Conservation (phyloP, 2,888 invertebrate genomes). For the Drosophila paranaensis region DNA sequence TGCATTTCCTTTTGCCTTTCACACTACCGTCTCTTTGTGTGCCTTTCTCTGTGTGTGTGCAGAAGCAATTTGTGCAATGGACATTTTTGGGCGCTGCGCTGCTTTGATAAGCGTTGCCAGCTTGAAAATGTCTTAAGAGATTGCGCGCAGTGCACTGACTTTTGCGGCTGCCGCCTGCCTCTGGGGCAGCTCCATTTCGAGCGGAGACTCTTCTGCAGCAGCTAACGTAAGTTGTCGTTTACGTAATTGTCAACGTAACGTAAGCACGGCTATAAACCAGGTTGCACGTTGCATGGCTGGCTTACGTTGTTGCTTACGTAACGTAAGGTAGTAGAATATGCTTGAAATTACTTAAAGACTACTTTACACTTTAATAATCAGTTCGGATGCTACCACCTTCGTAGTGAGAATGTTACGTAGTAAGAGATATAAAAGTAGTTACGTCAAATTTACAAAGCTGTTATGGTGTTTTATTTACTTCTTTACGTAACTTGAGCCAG, state of each 20-base stretch:
- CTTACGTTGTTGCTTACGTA: neutral
- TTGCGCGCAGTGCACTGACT: conserved; percentile 73
- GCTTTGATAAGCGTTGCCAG: conserved; percentile 73
- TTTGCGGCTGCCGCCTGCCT: conserved; percentile 48
- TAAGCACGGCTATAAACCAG: neutral
- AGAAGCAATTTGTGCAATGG: conserved; percentile 76
- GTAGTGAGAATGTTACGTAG: no score
- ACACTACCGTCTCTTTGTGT: neutral
- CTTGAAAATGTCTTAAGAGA: conserved; percentile 76
- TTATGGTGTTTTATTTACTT: no score
- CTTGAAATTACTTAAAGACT: no score
- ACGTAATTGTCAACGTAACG: conserved; percentile 2
- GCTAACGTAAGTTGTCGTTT: neutral
- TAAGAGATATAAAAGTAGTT: no score
- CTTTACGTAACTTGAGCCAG: no score
- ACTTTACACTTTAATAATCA: no score
- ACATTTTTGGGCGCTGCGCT: conserved; percentile 68
- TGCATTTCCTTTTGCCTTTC: conserved; percentile 15
- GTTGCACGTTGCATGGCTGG: neutral
- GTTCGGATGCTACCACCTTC: no score
- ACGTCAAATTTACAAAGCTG: no score
- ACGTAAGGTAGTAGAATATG: neutral
- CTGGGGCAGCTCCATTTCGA: conserved; percentile 15
- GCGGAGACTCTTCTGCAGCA: neutral
- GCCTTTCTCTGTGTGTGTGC: conserved; percentile 41